Percentiles rank a stretch among this genome's conserved stretches.
Conservation (phyloP, 2,888 invertebrate species). For the Pecten maximus region DNA sequence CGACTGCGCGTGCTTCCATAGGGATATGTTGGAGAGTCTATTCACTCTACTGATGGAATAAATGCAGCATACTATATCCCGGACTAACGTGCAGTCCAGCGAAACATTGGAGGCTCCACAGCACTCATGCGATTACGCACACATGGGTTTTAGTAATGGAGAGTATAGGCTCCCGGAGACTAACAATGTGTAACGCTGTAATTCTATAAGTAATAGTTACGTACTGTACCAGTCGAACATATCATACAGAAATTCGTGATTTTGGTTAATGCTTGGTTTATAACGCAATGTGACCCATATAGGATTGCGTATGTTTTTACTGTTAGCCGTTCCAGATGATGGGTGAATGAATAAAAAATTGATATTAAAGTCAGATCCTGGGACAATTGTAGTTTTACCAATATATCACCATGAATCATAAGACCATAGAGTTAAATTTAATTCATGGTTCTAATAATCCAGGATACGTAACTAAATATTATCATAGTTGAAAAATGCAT, state of each 20-base stretch:
- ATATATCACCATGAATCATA: no score
- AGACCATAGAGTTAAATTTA: no score
- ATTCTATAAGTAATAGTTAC: background rate
- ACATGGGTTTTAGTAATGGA: background rate
- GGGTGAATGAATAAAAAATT: no score
- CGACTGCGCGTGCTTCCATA: background rate
- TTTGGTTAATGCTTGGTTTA: background rate
- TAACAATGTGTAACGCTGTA: background rate
- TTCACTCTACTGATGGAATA: background rate
- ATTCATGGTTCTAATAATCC: no score
- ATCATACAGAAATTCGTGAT: background rate
- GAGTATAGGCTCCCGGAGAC: background rate
- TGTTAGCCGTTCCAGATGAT: no score
- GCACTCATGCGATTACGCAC: background rate
- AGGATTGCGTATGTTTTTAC: background rate
- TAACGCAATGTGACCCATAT: background rate
- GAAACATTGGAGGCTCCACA: constrained; percentile 4
- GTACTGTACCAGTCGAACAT: background rate
- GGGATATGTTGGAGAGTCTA: background rate
- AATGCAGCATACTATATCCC: background rate
- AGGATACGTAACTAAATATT: no score
- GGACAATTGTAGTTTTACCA: no score
- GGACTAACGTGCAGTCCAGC: background rate
- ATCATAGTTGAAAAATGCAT: no score
- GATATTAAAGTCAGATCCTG: no score